Conservation (phyloP, 2,797 vertebrate species). For the Etheostoma nigrum region DNA sequence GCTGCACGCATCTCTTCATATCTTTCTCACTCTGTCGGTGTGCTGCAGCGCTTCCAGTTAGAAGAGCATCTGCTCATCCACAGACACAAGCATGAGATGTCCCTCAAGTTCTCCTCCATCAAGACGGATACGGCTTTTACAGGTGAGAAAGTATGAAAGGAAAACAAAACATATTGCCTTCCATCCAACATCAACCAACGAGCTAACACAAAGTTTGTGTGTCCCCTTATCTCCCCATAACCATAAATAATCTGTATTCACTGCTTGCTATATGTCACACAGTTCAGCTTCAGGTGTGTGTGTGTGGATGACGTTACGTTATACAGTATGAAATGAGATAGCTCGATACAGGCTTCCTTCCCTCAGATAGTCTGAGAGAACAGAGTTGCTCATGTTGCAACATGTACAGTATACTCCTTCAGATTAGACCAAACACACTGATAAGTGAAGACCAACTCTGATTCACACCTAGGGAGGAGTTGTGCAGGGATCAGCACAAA, state of each 20-base stretch:
- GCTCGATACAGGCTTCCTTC: conserved; percentile 52
- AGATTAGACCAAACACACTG: conserved; percentile 49
- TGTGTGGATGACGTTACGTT: conserved; percentile 41
- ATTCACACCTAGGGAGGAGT: conserved; percentile 21
- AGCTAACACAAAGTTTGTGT: not conserved
- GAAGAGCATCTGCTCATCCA: conserved; percentile 99
- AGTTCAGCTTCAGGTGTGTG: conserved; percentile 10
- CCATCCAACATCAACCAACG: not conserved
- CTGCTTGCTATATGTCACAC: conserved; percentile 16
- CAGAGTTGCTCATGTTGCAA: conserved; percentile 62
- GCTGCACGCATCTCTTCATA: conserved; percentile 26
- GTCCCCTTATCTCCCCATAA: not conserved
- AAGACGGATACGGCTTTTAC: conserved; percentile 94
- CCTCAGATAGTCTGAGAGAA: conserved; percentile 51
- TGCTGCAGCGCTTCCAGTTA: conserved; percentile 93
- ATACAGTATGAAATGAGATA: conserved; percentile 74
- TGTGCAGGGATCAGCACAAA: not conserved
- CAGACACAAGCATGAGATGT: conserved; percentile 99
- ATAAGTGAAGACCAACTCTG: conserved; percentile 30
- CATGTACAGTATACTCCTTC: conserved; percentile 43
- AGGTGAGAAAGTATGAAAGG: conserved; percentile 81
- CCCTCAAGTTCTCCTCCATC: conserved; percentile 95
- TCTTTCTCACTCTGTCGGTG: conserved; percentile 54
- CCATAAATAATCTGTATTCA: not conserved
- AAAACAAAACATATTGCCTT: not conserved